Base-by-base conservation (phyloP, 2,113 vertebrate genomes). In the Lynx canadensis region DNA sequence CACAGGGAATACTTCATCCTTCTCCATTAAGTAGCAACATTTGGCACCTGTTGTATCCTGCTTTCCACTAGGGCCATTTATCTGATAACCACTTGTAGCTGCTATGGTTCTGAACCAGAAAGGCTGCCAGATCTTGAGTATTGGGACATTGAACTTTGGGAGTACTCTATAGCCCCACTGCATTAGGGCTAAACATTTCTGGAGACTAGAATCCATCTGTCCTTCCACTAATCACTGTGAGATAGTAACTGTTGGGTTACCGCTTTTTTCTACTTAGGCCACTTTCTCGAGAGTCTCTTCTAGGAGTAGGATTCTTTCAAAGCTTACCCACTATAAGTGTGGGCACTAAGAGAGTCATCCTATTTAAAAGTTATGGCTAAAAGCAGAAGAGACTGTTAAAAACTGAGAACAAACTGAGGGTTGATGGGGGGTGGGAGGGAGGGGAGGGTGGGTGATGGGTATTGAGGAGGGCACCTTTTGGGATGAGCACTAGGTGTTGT, bases 271-370 rank as follows among this genome's bases (percentile, higher is more conserved):
- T 80, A 19, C 21, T 89, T n/a, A 9, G 27, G 65, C 36, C 31
- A 7, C 76, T 91, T 79, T 76, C 15, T 63, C 69, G 69, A 96
- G 69, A 12, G 55, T 85, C 36, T 11, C 13, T 85, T 89, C 65
- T 71, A 82, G 60, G 38, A 78, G 3, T 78, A 82, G 38, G 15
- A 21, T 84, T 95, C 38, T 84, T 97, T 93, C 36, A 92, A 90
- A 93, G 41, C 38, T 45, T 73, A 38, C 50, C 48, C 31, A 50
- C 23, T 73, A 2, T 79, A 74, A 69, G 45, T 55, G 16, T 95
- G 38, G 60, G 25, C n/a, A 63, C n/a, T 82, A 4, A 82, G 88
- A 89, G 16, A 81, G 9, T 79, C 63, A 90, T 8, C 68, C 29
- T 83, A 11, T 65, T 92, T 89, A 81, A 91, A 80, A 74, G 74